Base-by-base conservation (phyloP, 2,888 invertebrate genomes). In the Meiosimyza platycephala region DNA sequence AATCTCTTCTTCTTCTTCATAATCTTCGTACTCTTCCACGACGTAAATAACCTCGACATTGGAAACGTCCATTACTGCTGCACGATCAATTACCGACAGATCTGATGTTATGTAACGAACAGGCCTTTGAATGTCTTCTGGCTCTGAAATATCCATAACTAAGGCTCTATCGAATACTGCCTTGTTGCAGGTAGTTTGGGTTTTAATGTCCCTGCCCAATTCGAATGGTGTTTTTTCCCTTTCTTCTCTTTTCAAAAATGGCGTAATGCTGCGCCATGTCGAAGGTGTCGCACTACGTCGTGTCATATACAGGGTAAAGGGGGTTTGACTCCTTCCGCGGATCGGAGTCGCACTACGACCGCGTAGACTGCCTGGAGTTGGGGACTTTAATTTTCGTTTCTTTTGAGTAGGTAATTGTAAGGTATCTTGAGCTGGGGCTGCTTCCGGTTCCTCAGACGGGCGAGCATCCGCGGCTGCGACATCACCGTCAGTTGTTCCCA, bases 11-110 rank as follows among this genome's bases (percentile, higher is more conserved):
- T 85, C 83, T 74, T 84, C 84, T 62, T 84, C 82, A 68, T 83
- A 82, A 68, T 86, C 86, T 72, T 86, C 86, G 74, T 87, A 86
- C 74, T 87, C 87, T 74, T 88, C 87, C 28, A 87, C 87, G 48
- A 87, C 85, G 76, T 87, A 87, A 68, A 87, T 87, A 80, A 87
- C 86, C 84, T 87, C 87, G 79, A 87, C 86, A 80, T 87, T 87
- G 54, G 87, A 88, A 67, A 88, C 85, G 78, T 88, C 87, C 88
- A 88, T 88, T 77, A 88, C 87, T 76, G 85, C 85, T 76, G 87
- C 87, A 76, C 87, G 85, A 83, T 88, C 87, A 75, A 88, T 87
- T 71, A 88, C 87, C 71, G 87, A 87, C 74, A 87, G 76, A 78
- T 87, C 87, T 18, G 87, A 85, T 62, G 87, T 86, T 85, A 87